Evolutionary conservation across 2,113 vertebrate species (phyloP), one percentile per base, ranked within the genome.

Genomic region (Climacteris rufus): DNA sequence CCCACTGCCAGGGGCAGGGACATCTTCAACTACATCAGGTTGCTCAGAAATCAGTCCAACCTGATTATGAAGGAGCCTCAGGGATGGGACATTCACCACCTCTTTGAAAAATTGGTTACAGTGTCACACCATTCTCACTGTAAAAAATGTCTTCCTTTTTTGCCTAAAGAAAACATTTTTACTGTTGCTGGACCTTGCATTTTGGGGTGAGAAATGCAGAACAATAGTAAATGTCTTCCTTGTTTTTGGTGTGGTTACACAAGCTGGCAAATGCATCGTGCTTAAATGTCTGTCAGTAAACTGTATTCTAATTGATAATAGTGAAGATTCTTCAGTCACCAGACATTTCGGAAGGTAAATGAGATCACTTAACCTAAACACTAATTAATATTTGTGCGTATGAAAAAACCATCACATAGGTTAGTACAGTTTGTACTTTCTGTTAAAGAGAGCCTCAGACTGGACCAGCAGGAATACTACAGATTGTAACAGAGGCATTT

Each of bases 41-140:
- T 65, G 7, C 40, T 49, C 31, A 53, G 27, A 79, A 14, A 1
- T 15, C 12, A 0, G 0, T 60, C 13, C 7, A 75, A 7, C 22
- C 11, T 35, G 18, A 42, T 5, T 18, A 15, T 31, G 12, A 75
- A 54, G 39, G 9, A 80, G 6, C 56, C 40, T 10, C 15, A 45
- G 7, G 9, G 10, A 49, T 30, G 2, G 2, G 22, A 2, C 24
- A 6, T 11, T 33, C 9, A 53, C 6, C 1, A 10, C 9, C 15
- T 9, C 22, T 21, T 42, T 59, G 18, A 5, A 47, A 2, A 52
- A 23, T 1, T 0, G 27, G 4, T 52, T 21, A 10, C 17, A 42
- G 10, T 25, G 7, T 53, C 75, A 53, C 27, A 57, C 4, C 13
- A 33, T 11, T 8, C 9, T 71, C 40, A 59, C 4, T 5, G 1